Evolutionary conservation across 1,140 invertebrate species (phyloP).

Genomic region (Lordiphosa stackelbergi): DNA sequence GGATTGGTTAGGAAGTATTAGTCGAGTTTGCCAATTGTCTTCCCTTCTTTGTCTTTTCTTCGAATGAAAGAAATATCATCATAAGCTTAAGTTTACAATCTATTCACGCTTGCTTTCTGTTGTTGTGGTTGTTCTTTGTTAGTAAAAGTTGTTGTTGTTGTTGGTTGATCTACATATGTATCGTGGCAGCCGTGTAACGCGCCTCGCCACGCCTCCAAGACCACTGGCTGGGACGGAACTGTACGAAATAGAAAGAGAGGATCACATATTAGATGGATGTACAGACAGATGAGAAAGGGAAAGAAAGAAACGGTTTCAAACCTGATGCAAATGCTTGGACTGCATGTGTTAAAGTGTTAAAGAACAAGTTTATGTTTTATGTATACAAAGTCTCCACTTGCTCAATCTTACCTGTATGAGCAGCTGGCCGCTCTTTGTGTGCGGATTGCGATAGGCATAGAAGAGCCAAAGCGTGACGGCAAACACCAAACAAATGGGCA

Average conservation of each 20-base stretch:
- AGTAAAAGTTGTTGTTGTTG: conserved; percentile 2
- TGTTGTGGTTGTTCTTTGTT: conserved; percentile 6
- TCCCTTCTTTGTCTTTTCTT: too few relatives aligned
- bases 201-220: conserved; percentile 91
- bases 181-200: conserved; percentile 93
- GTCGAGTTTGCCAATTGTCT: too few relatives aligned
- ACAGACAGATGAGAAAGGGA: too few relatives aligned
- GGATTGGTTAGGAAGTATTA: too few relatives aligned
- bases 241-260: conserved; percentile 53
- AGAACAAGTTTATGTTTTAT: neutral
- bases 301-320: conserved; percentile 45
- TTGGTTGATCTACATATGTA: conserved; percentile 86
- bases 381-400: too few relatives aligned
- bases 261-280: neutral
- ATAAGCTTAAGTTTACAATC: conserved; percentile 6
- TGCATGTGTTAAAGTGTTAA: conserved; percentile 52
- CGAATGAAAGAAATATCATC: conserved; percentile 2
- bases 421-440: conserved; percentile 95
- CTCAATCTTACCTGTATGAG: conserved; percentile 90
- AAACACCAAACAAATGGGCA: conserved; percentile 72
- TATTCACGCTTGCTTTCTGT: conserved; percentile 11
- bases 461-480: conserved; percentile 85
- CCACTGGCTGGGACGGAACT: conserved; percentile 97
- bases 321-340: conserved; percentile 76
- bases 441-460: conserved; percentile 97